A percentile compares a stretch with the other conserved stretches of the same genome.
Evolutionary conservation across 2,888 invertebrate species (phyloP).

Genomic region (Drosophila ochracea): DNA sequence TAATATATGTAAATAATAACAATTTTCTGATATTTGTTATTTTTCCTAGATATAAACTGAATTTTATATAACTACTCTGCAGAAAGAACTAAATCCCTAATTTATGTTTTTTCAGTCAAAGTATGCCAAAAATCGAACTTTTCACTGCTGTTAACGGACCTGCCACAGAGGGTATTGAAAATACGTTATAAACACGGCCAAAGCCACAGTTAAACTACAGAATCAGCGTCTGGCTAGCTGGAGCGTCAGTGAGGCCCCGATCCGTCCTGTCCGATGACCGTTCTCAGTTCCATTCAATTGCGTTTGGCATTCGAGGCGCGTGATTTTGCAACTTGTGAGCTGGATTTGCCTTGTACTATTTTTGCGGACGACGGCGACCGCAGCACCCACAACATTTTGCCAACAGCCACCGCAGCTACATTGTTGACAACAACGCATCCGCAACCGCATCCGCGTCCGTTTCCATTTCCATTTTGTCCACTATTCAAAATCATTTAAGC

Average conservation of each 20-base stretch:
- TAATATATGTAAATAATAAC: neutral
- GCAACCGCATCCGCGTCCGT: constrained; percentile 40
- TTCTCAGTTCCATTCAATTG: constrained; percentile 69
- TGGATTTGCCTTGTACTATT: constrained; percentile 71
- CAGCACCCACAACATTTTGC: constrained; percentile 59
- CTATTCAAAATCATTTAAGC: constrained; percentile 79
- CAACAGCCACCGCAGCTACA: constrained; percentile 68
- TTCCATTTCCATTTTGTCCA: constrained; percentile 54
- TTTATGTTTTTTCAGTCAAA: neutral
- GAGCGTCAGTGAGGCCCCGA: constrained; percentile 7
- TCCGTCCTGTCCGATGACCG: neutral
- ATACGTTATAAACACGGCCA: neutral
- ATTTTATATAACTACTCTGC: neutral
- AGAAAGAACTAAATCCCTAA: neutral
- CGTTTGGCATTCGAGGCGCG: constrained; percentile 69
- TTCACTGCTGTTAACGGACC: neutral
- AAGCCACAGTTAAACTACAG: constrained; percentile 16
- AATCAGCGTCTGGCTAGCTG: constrained; percentile 12
- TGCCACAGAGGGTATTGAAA: constrained; percentile 2
- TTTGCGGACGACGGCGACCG: constrained; percentile 43
- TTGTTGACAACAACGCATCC: constrained; percentile 66
- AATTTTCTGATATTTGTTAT: neutral
- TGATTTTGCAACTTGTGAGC: constrained; percentile 77
- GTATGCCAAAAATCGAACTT: neutral
- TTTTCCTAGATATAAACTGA: neutral